Evolutionary conservation across 2,113 vertebrate species (phyloP), one percentile per base, ranked within the genome.

Genomic region (Sceloporus undulatus): DNA sequence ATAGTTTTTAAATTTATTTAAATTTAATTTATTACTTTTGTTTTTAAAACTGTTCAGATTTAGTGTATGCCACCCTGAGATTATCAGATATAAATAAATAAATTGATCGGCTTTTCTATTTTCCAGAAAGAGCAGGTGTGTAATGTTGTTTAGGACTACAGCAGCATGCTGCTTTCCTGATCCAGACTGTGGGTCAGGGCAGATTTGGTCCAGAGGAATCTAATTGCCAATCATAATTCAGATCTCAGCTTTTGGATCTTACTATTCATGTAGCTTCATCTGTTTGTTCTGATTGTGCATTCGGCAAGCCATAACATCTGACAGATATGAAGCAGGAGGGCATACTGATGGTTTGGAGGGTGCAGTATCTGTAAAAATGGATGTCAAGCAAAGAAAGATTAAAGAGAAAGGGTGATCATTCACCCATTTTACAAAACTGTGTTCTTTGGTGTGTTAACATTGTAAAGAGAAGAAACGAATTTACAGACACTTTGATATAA

Each of bases 401-500:
- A 82, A 75, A 85, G 74, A 27, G n/a, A 62, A 16, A 76, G 56
- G 40, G 8, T 52, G 42, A 48, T 5, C 54, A 80, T 75, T 70
- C 59, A 68, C 25, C 18, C 8, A n/a, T 10, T 59, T 59, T 78
- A 10, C 16, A 27, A 13, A 48, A 59, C 11, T 38, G 21, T 3
- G 3, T 59, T 52, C 75, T 38, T 83, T 27, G 19, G 29, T 56
- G 66, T 7, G 29, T 68, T 66, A 48, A 7, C 48, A n/a, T 48
- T 56, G 82, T 7, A 23, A 23, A 76, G 48, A 56, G 42, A 56
- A 82, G 40, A 70, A 78, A 74, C 48, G 70, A 25, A 77, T 71
- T 86, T 90, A 18, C 29, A 27, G 59, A 9, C 16, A 25, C 75
- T 86, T 65, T 80, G 16, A 54, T 68, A 71, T 66, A 70, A 83